Percentiles rank a stretch among this genome's conserved stretches.
Conservation (phyloP, 2,113 vertebrate genomes). For the Herpetotheres cachinnans region DNA sequence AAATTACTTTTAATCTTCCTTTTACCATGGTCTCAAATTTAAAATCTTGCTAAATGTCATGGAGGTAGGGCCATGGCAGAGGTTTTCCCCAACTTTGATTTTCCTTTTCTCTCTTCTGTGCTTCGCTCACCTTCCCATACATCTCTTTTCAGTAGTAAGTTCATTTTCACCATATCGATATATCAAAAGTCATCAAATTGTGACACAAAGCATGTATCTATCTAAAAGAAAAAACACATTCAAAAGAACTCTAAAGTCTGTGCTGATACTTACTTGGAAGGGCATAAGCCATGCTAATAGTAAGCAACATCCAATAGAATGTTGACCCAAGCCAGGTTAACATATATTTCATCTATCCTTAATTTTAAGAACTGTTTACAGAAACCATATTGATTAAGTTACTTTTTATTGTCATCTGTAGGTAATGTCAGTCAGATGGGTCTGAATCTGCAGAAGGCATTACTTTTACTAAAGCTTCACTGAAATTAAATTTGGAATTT, state of each 20-base stretch:
- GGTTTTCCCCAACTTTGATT: not conserved
- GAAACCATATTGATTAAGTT: conserved; percentile 4
- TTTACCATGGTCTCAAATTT: not conserved
- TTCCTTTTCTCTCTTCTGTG: not conserved
- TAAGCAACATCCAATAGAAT: not conserved
- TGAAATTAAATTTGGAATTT: conserved; percentile 66
- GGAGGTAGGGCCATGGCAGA: not conserved
- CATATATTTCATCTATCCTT: not conserved
- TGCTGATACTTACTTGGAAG: not conserved
- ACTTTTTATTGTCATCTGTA: conserved; percentile 9
- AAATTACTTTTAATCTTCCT: not conserved
- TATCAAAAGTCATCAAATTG: not conserved
- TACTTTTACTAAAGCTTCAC: conserved; percentile 38
- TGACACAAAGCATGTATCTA: not conserved
- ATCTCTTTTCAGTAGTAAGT: not conserved
- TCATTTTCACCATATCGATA: not conserved
- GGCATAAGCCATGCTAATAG: not conserved
- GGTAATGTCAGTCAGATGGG: conserved; percentile 21
- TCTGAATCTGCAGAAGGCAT: conserved; percentile 53
- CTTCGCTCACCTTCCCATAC: not conserved
- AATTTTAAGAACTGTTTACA: conserved; percentile 14
- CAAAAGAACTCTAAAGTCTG: not conserved
- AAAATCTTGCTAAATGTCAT: not conserved
- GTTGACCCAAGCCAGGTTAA: not conserved
- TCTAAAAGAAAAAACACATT: not conserved